phyloP scores from a whole-genome alignment of 2,113 vertebrate species.

The Oryzias melastigma region DNA sequence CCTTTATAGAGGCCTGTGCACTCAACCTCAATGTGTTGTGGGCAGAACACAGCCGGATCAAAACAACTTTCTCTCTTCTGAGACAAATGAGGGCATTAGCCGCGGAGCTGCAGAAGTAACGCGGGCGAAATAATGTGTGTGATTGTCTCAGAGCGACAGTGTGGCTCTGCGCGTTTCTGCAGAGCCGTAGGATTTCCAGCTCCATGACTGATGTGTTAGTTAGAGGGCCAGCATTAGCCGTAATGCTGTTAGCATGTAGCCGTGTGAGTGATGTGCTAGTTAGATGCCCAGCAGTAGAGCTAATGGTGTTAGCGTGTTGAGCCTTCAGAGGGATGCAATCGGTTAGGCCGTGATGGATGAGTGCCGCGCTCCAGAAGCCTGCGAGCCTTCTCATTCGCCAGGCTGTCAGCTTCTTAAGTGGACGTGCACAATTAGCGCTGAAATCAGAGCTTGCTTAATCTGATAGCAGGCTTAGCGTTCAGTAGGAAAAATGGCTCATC shows the following conservation, averaged over 20 bases:
- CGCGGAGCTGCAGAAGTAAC: conserved; percentile 54
- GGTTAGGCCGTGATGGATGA: conserved; percentile 91
- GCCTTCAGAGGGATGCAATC: conserved; percentile 83
- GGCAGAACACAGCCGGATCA: conserved; percentile 41
- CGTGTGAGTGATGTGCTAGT: conserved; percentile 75
- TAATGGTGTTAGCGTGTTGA: conserved; percentile 78
- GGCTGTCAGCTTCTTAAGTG: conserved; percentile 91
- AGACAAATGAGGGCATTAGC: conserved; percentile 68
- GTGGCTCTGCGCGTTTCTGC: conserved; percentile 35
- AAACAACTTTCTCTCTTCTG: conserved; percentile 59
- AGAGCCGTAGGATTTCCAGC: conserved; percentile 63
- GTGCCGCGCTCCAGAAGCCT: conserved; percentile 76
- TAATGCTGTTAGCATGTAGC: conserved; percentile 79
- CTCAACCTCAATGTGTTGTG: conserved; percentile 46
- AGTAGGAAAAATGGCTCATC: conserved; percentile 58
- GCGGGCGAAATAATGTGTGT: conserved; percentile 52
- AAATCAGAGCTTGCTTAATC: conserved; percentile 90
- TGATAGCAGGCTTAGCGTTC: conserved; percentile 83
- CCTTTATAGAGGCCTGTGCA: conserved; percentile 43
- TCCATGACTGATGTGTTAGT: conserved; percentile 74
- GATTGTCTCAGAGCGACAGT: conserved; percentile 52
- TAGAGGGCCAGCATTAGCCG: conserved; percentile 74
- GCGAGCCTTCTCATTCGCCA: conserved; percentile 78
- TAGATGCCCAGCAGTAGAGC: conserved; percentile 75
- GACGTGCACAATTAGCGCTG: conserved; percentile 84